These are phyloP conservation scores for Andricus quercusramuli DNA, from an alignment of 2,888 invertebrate species.

Conservation along the genomic window DNA sequence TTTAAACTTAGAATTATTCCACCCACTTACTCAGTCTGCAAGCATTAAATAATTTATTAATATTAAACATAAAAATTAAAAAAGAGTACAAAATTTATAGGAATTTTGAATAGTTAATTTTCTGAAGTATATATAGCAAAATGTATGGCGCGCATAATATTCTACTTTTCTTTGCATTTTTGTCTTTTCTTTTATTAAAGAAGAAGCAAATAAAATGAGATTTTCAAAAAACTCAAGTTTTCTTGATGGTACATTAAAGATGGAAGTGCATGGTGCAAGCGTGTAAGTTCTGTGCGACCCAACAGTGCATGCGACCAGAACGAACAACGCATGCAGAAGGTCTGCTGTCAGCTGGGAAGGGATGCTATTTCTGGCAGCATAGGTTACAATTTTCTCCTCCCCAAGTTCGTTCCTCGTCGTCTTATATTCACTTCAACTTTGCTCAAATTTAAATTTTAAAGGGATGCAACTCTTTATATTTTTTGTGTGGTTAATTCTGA, in stretches of 20 bases:
- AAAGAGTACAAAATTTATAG: too few relatives aligned
- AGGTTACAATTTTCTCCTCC: constrained; percentile 50
- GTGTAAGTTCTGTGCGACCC: constrained; percentile 57
- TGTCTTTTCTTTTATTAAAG: not conserved
- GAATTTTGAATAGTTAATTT: too few relatives aligned
- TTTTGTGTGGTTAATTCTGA: too few relatives aligned
- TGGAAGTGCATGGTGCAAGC: constrained; percentile 32
- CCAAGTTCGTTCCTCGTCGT: constrained; percentile 35
- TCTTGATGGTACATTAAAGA: constrained; percentile 25
- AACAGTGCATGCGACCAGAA: constrained; percentile 64
- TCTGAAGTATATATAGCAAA: too few relatives aligned
- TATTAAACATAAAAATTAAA: too few relatives aligned
- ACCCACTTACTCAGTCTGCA: too few relatives aligned
- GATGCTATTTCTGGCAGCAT: constrained; percentile 70
- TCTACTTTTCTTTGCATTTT: too few relatives aligned
- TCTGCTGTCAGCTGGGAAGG: constrained; percentile 58
- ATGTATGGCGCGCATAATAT: too few relatives aligned
- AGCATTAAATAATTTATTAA: too few relatives aligned
- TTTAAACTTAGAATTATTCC: too few relatives aligned
- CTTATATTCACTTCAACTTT: not conserved
- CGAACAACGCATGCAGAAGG: constrained; percentile 62
- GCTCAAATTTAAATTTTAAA: constrained; percentile 24
- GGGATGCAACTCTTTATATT: not conserved
- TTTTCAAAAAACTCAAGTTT: not conserved
- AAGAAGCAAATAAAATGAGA: not conserved